These are phyloP conservation scores for Amblyteles armatorius DNA, from an alignment of 2,888 invertebrate genomes.

Conservation along the genomic window DNA sequence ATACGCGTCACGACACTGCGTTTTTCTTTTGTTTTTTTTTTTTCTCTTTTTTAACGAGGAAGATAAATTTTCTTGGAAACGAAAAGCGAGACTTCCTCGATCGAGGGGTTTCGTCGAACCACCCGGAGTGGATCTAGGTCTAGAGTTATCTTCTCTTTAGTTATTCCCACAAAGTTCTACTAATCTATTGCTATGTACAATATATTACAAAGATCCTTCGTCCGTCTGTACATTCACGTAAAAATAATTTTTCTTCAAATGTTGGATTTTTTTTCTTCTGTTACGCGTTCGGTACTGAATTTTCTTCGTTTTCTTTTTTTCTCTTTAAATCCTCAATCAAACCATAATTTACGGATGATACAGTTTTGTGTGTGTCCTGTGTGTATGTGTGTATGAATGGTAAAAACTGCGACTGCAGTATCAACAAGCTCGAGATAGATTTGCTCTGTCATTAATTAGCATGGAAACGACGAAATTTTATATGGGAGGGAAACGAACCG, in stretches of 20 bases:
- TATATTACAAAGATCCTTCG: slow-evolving; percentile 82
- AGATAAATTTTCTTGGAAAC: slow-evolving; percentile 40
- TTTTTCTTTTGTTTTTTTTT: slow-evolving; percentile 16
- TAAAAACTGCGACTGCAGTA: slow-evolving; percentile 47
- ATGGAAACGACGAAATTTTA: slow-evolving; percentile 51
- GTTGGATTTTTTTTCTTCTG: slow-evolving; percentile 33
- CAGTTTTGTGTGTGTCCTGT: background rate
- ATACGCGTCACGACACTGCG: slow-evolving; percentile 21
- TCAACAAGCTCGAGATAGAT: slow-evolving; percentile 8
- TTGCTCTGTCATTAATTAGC: slow-evolving; percentile 42
- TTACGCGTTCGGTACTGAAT: slow-evolving; percentile 32
- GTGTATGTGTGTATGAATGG: background rate
- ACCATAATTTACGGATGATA: slow-evolving; percentile 36
- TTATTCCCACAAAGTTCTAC: slow-evolving; percentile 69
- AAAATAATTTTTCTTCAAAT: slow-evolving; percentile 75
- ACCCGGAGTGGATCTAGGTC: background rate
- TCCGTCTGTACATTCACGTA: slow-evolving; percentile 74
- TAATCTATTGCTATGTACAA: slow-evolving; percentile 82
- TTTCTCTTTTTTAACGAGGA: slow-evolving; percentile 37
- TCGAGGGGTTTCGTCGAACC: slow-evolving; percentile 5
- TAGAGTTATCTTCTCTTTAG: slow-evolving; percentile 50
- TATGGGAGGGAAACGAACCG: slow-evolving; percentile 21
- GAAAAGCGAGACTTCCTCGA: slow-evolving; percentile 21
- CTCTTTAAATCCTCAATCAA: background rate
- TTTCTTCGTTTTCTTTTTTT: slow-evolving; percentile 8